Evolutionary conservation across 2,113 vertebrate genomes (phyloP).

Genomic region (Trogon melanurus): DNA sequence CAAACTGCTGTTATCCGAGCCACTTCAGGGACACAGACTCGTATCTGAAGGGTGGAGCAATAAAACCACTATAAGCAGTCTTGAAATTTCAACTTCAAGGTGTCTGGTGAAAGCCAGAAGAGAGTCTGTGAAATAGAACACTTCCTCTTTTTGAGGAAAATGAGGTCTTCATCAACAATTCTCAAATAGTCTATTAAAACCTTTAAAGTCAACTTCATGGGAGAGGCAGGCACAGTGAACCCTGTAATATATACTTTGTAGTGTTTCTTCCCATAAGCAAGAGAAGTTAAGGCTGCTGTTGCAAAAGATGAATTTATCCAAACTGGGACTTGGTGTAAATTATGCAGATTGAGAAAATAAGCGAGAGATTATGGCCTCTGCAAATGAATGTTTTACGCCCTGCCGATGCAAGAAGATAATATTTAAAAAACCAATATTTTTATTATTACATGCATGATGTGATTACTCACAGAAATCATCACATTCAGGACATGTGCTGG

Average conservation of each 20-base stretch:
- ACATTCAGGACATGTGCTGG: background rate
- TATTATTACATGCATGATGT: background rate
- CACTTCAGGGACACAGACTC: background rate
- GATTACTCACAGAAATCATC: background rate
- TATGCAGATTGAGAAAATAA: background rate
- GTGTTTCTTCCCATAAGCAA: background rate
- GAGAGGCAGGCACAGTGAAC: background rate
- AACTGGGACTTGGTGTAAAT: background rate
- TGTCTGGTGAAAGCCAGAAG: background rate
- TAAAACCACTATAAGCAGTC: background rate
- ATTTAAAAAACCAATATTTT: background rate
- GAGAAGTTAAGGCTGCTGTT: background rate
- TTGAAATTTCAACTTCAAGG: background rate
- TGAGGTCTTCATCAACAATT: background rate
- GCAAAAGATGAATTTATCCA: background rate
- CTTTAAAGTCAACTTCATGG: background rate
- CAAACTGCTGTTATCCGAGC: background rate
- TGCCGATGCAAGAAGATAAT: background rate
- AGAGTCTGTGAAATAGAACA: background rate
- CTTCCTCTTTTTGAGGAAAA: background rate
- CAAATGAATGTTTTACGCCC: background rate
- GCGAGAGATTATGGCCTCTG: background rate
- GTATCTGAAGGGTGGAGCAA: background rate
- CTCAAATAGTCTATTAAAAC: background rate
- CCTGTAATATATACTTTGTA: background rate